Percentiles rank a stretch among this genome's conserved stretches.
These are phyloP conservation scores for Caloenas nicobarica DNA, from an alignment of 2,113 vertebrate species.

Conservation along the genomic window DNA sequence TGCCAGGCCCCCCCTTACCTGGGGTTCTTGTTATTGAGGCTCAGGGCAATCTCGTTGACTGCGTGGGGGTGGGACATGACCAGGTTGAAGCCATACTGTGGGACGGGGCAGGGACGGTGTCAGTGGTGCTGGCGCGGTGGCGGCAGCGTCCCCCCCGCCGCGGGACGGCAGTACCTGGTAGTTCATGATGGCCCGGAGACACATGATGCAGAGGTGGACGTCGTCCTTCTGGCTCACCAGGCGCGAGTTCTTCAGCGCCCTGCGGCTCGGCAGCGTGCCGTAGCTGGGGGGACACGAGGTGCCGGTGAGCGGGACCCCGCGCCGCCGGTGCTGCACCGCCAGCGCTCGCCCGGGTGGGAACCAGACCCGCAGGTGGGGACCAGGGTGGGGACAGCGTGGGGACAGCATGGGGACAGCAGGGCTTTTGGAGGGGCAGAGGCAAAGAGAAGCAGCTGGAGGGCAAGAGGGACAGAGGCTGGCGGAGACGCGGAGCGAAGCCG, in stretches of 20 bases:
- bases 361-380: background rate
- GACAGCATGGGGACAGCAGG: background rate
- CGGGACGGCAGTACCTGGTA: slow-evolving; percentile 82
- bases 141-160: rapidly evolving
- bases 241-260: slow-evolving; percentile 93
- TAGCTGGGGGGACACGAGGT: slow-evolving; percentile 74
- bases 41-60: slow-evolving; percentile 97
- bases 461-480: background rate
- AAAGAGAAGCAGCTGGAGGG: background rate
- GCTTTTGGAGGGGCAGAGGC: background rate
- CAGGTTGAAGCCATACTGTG: slow-evolving; percentile 96
- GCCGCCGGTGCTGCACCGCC: rapidly evolving
- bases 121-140: rapidly evolving
- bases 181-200: slow-evolving; percentile 97
- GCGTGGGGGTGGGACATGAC: slow-evolving; percentile 97
- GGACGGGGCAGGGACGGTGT: rapidly evolving
- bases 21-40: slow-evolving; percentile 97
- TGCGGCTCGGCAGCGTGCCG: slow-evolving; percentile 85
- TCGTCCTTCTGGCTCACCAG: slow-evolving; percentile 98
- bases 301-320: background rate
- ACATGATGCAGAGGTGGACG: slow-evolving; percentile 97
- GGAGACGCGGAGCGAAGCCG: background rate
- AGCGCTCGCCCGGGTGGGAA: background rate
- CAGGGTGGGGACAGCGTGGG: background rate
- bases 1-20: slow-evolving; percentile 73